Evolutionary conservation across 2,797 vertebrate genomes (phyloP).

Genomic region (Pipistrellus pygmaeus): DNA sequence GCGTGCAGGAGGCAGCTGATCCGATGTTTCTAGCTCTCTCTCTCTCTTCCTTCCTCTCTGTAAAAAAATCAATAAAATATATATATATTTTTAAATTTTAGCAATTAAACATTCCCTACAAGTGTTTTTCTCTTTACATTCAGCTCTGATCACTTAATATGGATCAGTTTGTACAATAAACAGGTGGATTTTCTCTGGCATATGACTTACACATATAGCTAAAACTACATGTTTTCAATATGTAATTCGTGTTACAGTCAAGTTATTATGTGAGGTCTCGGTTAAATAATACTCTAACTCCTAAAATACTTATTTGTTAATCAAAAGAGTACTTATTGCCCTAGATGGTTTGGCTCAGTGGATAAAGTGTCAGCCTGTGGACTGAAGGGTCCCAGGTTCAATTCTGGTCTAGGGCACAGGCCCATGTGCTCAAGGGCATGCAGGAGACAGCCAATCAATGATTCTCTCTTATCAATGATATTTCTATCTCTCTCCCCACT

Average conservation of each 20-base stretch:
- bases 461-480: too few relatives aligned
- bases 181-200: not conserved
- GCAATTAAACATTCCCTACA: not conserved
- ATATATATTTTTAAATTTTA: not conserved
- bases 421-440: too few relatives aligned
- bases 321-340: not conserved
- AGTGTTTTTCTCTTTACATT: not conserved
- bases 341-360: too few relatives aligned
- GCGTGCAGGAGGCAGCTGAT: too few relatives aligned
- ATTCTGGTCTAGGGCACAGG: too few relatives aligned
- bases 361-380: too few relatives aligned
- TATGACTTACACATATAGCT: not conserved
- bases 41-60: too few relatives aligned
- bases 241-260: not conserved
- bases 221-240: not conserved
- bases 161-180: not conserved
- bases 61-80: too few relatives aligned
- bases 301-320: not conserved
- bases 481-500: too few relatives aligned
- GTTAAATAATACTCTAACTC: not conserved
- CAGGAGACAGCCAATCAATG: too few relatives aligned
- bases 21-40: too few relatives aligned
- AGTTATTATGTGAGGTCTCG: not conserved
- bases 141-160: not conserved
- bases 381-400: too few relatives aligned